A percentile compares a stretch with the other conserved stretches of the same genome.
phyloP scores from a whole-genome alignment of 2,888 invertebrate genomes.

The Lacanobia wlatinum region DNA sequence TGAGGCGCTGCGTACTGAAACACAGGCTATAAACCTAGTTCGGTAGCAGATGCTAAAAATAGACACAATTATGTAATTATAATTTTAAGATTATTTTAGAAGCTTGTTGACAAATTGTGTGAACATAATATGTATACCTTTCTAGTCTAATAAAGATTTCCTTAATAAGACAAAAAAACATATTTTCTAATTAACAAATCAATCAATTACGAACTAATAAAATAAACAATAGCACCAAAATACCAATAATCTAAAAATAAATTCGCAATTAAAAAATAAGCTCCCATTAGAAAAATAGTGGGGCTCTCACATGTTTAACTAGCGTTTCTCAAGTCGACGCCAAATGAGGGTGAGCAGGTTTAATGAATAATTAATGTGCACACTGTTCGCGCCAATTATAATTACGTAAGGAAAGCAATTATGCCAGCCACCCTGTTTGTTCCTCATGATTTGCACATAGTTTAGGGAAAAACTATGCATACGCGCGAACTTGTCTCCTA shows the following conservation, averaged over 20 bases:
- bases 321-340: conserved; percentile 85
- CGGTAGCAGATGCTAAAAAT: no score
- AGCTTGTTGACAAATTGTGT: no score
- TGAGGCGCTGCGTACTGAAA: no score
- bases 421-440: conserved; percentile 66
- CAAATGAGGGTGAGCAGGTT: conserved; percentile 83
- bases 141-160: no score
- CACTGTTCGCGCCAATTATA: conserved; percentile 88
- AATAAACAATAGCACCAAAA: conserved; percentile 8
- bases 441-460: conserved; percentile 66
- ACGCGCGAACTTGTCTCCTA: conserved; percentile 50
- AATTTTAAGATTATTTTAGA: no score
- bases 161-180: not conserved
- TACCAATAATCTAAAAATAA: conserved; percentile 52
- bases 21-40: no score
- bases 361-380: conserved; percentile 90
- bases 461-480: conserved; percentile 66
- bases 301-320: conserved; percentile 81
- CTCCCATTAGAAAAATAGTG: conserved; percentile 79
- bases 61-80: no score
- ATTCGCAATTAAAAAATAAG: conserved; percentile 79
- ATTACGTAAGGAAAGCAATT: conserved; percentile 88
- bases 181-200: not conserved
- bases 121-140: no score
- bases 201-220: not conserved